Percentiles rank a stretch among this genome's conserved stretches.
phyloP scores from a whole-genome alignment of 1,140 invertebrate species.

The Ruditapes philippinarum region DNA sequence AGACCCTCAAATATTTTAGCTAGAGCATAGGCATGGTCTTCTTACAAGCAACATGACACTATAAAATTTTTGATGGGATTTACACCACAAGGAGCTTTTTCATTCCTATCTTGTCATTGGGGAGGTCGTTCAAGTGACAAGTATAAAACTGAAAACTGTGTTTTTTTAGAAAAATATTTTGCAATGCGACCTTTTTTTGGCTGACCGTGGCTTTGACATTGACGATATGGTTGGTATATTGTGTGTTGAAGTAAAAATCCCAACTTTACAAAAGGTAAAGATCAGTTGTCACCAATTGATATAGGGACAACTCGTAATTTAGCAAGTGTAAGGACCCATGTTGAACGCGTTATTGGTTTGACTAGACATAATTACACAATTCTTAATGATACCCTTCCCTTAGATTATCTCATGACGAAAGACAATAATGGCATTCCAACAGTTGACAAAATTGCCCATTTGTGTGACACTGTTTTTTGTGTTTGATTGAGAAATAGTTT shows the following conservation, averaged over 20 bases:
- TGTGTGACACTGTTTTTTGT: too few relatives aligned
- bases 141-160: slow-evolving; percentile 34
- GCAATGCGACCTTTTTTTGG: slow-evolving; percentile 40
- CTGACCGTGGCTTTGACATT: slow-evolving; percentile 63
- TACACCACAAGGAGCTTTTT: slow-evolving; percentile 64
- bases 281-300: slow-evolving; percentile 45
- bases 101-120: slow-evolving; percentile 66
- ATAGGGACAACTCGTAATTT: slow-evolving; percentile 56
- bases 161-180: slow-evolving; percentile 48
- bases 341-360: slow-evolving; percentile 56
- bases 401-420: not conserved
- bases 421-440: not conserved
- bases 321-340: slow-evolving; percentile 45
- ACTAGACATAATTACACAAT: slow-evolving; percentile 26
- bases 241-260: slow-evolving; percentile 62
- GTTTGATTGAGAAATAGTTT: too few relatives aligned
- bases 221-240: slow-evolving; percentile 35
- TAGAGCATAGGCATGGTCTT: slow-evolving; percentile 51
- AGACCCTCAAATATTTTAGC: slow-evolving; percentile 58
- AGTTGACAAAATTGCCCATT: slow-evolving; percentile 3
- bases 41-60: slow-evolving; percentile 66
- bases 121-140: slow-evolving; percentile 62
- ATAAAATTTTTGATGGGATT: slow-evolving; percentile 64
- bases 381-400: slow-evolving; percentile 15
- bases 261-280: slow-evolving; percentile 68